Conservation (phyloP, 2,113 vertebrate genomes). For the Aptenodytes patagonicus region DNA sequence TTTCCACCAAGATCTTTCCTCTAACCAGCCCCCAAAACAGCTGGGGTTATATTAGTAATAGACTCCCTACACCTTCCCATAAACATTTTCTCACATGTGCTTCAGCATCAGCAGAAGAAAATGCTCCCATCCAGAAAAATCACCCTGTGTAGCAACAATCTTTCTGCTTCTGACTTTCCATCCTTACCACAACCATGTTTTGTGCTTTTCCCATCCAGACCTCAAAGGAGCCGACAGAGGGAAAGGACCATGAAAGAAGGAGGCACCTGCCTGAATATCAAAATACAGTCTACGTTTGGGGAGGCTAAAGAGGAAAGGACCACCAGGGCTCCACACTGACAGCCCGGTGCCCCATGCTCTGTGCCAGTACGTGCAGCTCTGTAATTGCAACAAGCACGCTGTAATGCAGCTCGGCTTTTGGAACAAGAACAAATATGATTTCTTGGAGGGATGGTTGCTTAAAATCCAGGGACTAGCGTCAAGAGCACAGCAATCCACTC, state of each 20-base stretch:
- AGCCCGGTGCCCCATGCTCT: neutral
- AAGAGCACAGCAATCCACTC: neutral
- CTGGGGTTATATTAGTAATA: neutral
- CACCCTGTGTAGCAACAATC: neutral
- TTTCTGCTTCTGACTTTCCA: neutral
- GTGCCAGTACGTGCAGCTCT: neutral
- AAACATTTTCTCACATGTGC: neutral
- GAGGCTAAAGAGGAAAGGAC: neutral
- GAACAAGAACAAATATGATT: neutral
- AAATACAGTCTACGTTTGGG: neutral
- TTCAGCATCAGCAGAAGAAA: neutral
- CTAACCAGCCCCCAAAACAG: neutral
- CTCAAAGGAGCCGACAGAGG: accelerated
- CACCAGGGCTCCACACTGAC: accelerated
- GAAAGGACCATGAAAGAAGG: neutral
- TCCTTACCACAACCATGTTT: neutral
- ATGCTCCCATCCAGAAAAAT: neutral
- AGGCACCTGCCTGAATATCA: neutral
- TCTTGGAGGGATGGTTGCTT: neutral
- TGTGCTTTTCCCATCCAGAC: neutral
- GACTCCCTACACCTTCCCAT: neutral
- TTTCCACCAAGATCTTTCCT: neutral
- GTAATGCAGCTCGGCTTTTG: neutral
- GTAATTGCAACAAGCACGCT: neutral
- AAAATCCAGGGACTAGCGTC: neutral